Evolutionary conservation across 2,888 invertebrate species (phyloP).

Genomic region (Cataglyphis livida): DNA sequence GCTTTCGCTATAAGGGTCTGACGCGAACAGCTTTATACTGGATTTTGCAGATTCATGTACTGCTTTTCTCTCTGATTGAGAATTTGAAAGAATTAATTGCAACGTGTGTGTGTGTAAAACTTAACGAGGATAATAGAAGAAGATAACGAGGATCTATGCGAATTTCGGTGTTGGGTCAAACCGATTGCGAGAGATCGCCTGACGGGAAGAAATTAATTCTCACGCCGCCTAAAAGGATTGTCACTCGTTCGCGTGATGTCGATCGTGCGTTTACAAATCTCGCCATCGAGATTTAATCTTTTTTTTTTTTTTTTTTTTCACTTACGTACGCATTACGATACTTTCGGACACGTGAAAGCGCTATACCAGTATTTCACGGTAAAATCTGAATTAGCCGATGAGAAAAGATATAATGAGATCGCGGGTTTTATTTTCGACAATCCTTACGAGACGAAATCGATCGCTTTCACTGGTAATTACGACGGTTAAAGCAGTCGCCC

Average conservation of each 20-base stretch:
- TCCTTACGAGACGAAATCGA: slow-evolving; percentile 51
- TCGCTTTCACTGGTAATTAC: slow-evolving; percentile 64
- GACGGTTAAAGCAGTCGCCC: slow-evolving; percentile 51
- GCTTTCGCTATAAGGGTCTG: slow-evolving; percentile 14
- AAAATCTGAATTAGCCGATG: slow-evolving; percentile 38
- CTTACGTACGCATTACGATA: slow-evolving; percentile 5
- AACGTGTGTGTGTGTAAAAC: slow-evolving; percentile 19
- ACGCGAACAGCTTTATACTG: background rate
- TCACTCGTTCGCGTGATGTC: slow-evolving; percentile 66
- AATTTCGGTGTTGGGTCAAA: slow-evolving; percentile 63
- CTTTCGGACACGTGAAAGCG: slow-evolving; percentile 13
- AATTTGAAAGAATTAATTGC: slow-evolving; percentile 55
- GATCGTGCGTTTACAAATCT: slow-evolving; percentile 53
- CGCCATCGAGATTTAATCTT: slow-evolving; percentile 20
- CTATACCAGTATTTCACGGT: slow-evolving; percentile 38
- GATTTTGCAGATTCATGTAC: slow-evolving; percentile 14
- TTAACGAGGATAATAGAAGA: slow-evolving; percentile 47
- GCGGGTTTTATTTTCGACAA: slow-evolving; percentile 23
- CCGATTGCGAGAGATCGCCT: slow-evolving; percentile 58
- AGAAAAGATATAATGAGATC: slow-evolving; percentile 31
- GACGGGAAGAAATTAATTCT: slow-evolving; percentile 70
- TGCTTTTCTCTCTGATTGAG: background rate
- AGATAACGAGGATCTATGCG: slow-evolving; percentile 51
- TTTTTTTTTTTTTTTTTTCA: background rate
- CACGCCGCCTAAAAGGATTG: slow-evolving; percentile 48